A percentile compares a stretch with the other conserved stretches of the same genome.
phyloP scores from a whole-genome alignment of 2,797 vertebrate species.

The Crenuchus spilurus region DNA sequence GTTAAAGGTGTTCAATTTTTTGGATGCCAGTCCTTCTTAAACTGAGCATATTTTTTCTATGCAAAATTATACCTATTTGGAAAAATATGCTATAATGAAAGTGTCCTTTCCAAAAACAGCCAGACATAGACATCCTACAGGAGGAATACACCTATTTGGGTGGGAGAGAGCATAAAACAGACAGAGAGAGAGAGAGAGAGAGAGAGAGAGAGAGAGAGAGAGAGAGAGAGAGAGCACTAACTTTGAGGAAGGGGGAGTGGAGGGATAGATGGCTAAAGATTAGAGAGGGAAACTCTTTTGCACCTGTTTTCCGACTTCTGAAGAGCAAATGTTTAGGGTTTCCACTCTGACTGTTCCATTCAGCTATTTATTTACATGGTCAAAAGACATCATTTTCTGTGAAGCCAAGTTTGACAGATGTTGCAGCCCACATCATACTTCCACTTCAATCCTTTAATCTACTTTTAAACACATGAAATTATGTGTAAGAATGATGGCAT shows the following conservation, averaged over 20 bases:
- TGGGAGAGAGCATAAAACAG: background rate
- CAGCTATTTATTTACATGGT: slow-evolving; percentile 44
- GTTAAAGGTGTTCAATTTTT: background rate
- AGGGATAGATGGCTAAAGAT: slow-evolving; percentile 42
- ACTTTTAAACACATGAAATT: slow-evolving; percentile 43
- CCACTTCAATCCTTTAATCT: slow-evolving; percentile 47
- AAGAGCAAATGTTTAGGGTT: slow-evolving; percentile 58
- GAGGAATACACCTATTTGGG: slow-evolving; percentile 31
- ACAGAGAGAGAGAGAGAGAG: background rate
- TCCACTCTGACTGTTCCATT: slow-evolving; percentile 50
- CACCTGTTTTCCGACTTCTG: slow-evolving; percentile 57
- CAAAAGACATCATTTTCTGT: slow-evolving; percentile 27
- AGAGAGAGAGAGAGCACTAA: background rate
- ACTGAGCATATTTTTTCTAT: too few relatives aligned
- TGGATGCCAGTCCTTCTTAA: too few relatives aligned
- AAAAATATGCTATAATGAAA: background rate
- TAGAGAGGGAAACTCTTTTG: slow-evolving; percentile 50
- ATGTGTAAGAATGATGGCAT: slow-evolving; percentile 37
- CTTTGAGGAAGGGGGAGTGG: slow-evolving; percentile 24
- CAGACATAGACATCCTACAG: slow-evolving; percentile 20
- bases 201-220: slow-evolving; percentile 14
- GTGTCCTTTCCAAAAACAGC: slow-evolving; percentile 8
- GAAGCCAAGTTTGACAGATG: slow-evolving; percentile 39
- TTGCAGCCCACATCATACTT: slow-evolving; percentile 44
- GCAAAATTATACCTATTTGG: background rate